Evolutionary conservation across 2,888 invertebrate genomes (phyloP), one percentile per base, ranked within the genome.

Genomic region (Dasypolia templi): DNA sequence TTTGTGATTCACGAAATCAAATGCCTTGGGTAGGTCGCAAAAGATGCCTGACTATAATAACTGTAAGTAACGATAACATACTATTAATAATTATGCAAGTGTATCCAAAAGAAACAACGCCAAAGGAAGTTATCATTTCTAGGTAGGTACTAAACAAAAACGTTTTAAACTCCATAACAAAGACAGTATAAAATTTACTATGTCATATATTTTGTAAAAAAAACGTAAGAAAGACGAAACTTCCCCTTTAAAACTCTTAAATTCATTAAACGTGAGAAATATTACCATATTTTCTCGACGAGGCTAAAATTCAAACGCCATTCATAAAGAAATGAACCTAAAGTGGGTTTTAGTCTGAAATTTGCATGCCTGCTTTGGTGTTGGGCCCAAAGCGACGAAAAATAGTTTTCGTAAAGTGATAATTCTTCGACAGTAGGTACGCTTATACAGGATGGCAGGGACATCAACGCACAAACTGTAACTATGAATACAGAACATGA

Each of bases 271-370:
- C 80, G 62, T 75, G 80, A 77, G n/a, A 79, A 80, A 79, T 83
- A 89, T 88, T 89, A 88, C 77, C 89, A 89, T 78, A 82, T 85
- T 88, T 76, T 86, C 84, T 77, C 84, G 70, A 71, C 75, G 77
- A 61, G 62, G 86, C 82, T 83, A 77, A 84, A 87, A 88, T 88
- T 89, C 87, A 86, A 89, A 88, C 84, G 89, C 90, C 88, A 88
- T 90, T 89, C 89, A 86, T 86, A 80, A 88, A 91, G 89, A 91
- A 89, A 81, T 77, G 67, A 64, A 85, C 77, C 75, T 74, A 49
- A 85, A 83, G 83, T 79, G 79, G 78, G 85, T 83, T 87, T 86
- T 85, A 81, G 78, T 70, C 69, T 71, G 63, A 82, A 87, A 87
- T 89, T 86, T 87, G 81, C 85, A 83, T 86, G 83, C 56, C 61